Evolutionary conservation across 2,113 vertebrate genomes (phyloP), one percentile per base, ranked within the genome.

Genomic region (Amphiprion percula): DNA sequence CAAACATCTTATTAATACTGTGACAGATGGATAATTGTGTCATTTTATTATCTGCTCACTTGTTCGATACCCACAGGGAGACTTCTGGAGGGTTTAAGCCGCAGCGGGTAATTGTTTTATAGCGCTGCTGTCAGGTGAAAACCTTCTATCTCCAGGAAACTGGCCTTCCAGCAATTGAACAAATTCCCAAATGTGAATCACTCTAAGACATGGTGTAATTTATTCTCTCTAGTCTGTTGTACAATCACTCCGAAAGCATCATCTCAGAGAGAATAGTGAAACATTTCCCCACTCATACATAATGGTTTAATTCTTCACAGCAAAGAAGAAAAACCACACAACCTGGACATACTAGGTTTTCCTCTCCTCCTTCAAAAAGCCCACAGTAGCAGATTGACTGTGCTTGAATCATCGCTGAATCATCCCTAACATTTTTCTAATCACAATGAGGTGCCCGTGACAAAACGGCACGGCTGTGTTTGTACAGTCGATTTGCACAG

Each of bases 11-110:
- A 90, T 93, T 94, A 92, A 89, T 90, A 68, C 79, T 82, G 86
- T 90, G 89, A 91, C 90, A 93, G 90, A 89, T 73, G 87, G 86
- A 92, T 93, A 93, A 94, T 92, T 92, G 91, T 92, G 88, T 90
- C 90, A 89, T 91, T 91, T 93, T 90, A 90, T 91, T 92, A 90
- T 93, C 89, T 87, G 82, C 90, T 90, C 87, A 84, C 83, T 85
- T 86, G 83, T 89, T 92, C 77, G 79, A 91, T 91, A 83, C 78
- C 89, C 84, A 82, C 54, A n/a, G 88, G 88, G 87, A 82, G 64
- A 74, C 54, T 84, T 86, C 5, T 60, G 76, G 61, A 56, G 83
- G 78, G 81, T 88, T 87, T 87, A 87, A 77, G 82, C 81, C 65
- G 8, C 46, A 59, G 80, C 59, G 75, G 68, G 68, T 87, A 91